A percentile compares a stretch with the other conserved stretches of the same genome.
phyloP scores from a whole-genome alignment of 2,797 vertebrate species.

The Ara ararauna region DNA sequence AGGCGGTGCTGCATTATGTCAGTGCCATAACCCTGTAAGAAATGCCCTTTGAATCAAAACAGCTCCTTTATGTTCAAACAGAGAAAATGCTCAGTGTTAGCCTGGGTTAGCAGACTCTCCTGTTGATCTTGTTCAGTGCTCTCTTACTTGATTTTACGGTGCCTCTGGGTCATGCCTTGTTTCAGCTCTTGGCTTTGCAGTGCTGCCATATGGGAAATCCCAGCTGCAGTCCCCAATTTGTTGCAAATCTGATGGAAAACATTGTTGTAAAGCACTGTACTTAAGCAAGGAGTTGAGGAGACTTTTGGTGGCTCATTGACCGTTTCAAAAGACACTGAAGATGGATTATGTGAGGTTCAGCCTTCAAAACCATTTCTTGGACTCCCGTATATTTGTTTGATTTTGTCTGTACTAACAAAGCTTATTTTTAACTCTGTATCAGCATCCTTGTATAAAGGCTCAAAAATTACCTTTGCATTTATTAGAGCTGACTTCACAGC shows the following conservation, averaged over 20 bases:
- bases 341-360: neutral
- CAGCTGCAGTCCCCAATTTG: neutral
- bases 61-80: neutral
- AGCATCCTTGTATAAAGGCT: neutral
- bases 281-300: neutral
- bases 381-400: neutral
- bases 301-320: neutral
- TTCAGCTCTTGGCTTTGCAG: neutral
- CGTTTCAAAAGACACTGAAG: neutral
- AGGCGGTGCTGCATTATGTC: neutral
- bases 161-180: fast-evolving
- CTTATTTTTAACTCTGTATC: neutral
- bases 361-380: neutral
- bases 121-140: neutral
- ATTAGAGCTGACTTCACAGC: neutral
- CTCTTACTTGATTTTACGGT: neutral
- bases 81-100: neutral
- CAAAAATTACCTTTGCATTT: neutral
- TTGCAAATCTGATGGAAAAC: neutral
- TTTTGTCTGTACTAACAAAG: neutral
- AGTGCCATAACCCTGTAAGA: neutral
- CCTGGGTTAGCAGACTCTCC: neutral
- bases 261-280: fast-evolving
- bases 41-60: neutral
- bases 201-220: neutral